Conservation (phyloP, 2,113 vertebrate genomes). For the Gambusia affinis region DNA sequence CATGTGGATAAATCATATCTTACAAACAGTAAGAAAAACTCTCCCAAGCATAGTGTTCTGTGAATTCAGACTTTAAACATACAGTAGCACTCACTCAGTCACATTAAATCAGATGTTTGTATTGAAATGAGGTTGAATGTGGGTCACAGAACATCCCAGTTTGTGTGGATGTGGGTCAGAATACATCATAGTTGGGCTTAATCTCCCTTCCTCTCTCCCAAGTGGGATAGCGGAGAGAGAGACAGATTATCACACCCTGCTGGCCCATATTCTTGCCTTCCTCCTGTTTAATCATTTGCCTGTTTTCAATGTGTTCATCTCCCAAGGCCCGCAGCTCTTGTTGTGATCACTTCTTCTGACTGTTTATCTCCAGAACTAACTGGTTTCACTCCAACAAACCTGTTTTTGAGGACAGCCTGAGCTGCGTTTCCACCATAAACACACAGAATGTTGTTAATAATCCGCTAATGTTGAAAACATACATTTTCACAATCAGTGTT, state of each 20-base stretch:
- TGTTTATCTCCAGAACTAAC: conserved; percentile 4
- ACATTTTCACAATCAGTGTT: too few species aligned
- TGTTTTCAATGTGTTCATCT: neutral
- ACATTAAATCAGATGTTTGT: conserved; percentile 23
- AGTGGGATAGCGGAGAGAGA: conserved; percentile 61
- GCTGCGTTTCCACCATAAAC: too few species aligned
- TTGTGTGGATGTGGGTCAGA: conserved; percentile 68
- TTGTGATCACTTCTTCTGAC: conserved; percentile 1
- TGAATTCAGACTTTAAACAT: neutral
- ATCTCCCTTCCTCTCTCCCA: conserved; percentile 53
- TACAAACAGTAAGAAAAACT: too few species aligned
- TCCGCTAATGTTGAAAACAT: too few species aligned
- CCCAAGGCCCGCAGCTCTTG: neutral
- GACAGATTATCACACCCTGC: conserved; percentile 66
- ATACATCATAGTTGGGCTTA: conserved; percentile 62
- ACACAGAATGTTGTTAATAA: too few species aligned
- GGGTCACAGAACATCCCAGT: conserved; percentile 59
- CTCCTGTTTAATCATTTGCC: conserved; percentile 51
- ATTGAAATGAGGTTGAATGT: conserved; percentile 52
- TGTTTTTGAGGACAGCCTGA: neutral
- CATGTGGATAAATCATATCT: too few species aligned
- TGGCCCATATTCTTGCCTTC: conserved; percentile 65
- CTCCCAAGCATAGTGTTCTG: neutral
- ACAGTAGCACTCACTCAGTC: neutral
- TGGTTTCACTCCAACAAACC: neutral